Conservation (phyloP, 2,797 vertebrate genomes). For the Rhinatrema bivittatum region DNA sequence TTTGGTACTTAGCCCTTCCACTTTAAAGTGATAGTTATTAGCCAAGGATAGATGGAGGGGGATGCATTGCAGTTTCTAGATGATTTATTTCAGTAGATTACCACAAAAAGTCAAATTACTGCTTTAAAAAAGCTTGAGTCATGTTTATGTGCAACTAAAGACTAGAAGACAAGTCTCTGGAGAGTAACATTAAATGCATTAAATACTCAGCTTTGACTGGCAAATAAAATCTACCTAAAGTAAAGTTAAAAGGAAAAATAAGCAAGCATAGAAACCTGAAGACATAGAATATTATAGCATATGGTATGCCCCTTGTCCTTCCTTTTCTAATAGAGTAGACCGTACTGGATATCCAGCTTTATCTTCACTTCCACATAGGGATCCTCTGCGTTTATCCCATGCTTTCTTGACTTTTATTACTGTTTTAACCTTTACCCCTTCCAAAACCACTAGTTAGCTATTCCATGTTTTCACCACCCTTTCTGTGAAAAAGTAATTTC, state of each 20-base stretch:
- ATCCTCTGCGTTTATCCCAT: too few relatives aligned
- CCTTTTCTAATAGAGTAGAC: too few relatives aligned
- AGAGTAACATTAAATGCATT: neutral
- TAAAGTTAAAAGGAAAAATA: neutral
- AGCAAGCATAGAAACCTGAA: neutral
- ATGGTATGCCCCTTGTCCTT: too few relatives aligned
- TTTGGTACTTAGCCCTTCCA: fast-evolving
- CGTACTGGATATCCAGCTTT: too few relatives aligned
- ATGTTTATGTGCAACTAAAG: neutral
- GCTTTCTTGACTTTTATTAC: too few relatives aligned
- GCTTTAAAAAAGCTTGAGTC: neutral
- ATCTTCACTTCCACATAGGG: too few relatives aligned
- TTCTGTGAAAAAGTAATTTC: too few relatives aligned
- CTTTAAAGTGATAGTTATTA: neutral
- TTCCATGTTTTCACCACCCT: too few relatives aligned
- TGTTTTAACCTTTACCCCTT: too few relatives aligned
- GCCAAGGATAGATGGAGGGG: neutral
- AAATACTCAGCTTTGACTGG: neutral
- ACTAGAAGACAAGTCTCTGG: neutral
- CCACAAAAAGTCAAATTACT: neutral
- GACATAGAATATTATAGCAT: conserved; percentile 1
- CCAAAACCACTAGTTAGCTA: too few relatives aligned
- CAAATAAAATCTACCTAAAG: neutral
- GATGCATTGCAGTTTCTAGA: neutral
- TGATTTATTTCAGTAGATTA: neutral